A percentile compares a stretch with the other conserved stretches of the same genome.
Evolutionary conservation across 2,797 vertebrate species (phyloP).

Genomic region (Falco berigora): DNA sequence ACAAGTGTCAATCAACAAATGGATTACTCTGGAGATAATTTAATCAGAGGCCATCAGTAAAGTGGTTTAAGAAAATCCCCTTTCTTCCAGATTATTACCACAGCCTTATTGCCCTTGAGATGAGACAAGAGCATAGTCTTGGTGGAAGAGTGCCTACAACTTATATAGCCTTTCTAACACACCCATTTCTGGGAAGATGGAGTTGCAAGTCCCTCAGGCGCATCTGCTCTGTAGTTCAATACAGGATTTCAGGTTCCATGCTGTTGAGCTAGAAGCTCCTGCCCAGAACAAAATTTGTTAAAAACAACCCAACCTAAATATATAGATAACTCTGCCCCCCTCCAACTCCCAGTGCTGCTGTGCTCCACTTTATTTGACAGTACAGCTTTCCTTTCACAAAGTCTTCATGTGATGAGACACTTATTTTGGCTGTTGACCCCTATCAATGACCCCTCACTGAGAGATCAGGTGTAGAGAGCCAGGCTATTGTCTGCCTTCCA

Average conservation of each 20-base stretch:
- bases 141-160: not conserved
- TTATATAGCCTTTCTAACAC: not conserved
- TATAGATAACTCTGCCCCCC: not conserved
- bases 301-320: not conserved
- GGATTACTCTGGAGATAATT: conserved; percentile 1
- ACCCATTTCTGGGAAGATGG: not conserved
- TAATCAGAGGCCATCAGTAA: not conserved
- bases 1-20: conserved; percentile 2
- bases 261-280: not conserved
- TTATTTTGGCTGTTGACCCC: conserved; percentile 66
- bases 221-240: not conserved
- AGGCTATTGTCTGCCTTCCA: conserved; percentile 64
- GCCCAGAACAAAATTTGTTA: not conserved
- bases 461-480: conserved; percentile 62
- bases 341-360: not conserved
- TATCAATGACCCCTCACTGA: conserved; percentile 58
- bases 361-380: conserved; percentile 34
- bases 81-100: not conserved
- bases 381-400: conserved; percentile 23
- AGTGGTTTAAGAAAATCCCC: not conserved
- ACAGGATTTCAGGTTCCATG: not conserved
- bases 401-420: conserved; percentile 43
- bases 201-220: not conserved
- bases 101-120: not conserved
- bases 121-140: not conserved